Conservation (phyloP, 2,888 invertebrate genomes). For the Tenthredo notha region DNA sequence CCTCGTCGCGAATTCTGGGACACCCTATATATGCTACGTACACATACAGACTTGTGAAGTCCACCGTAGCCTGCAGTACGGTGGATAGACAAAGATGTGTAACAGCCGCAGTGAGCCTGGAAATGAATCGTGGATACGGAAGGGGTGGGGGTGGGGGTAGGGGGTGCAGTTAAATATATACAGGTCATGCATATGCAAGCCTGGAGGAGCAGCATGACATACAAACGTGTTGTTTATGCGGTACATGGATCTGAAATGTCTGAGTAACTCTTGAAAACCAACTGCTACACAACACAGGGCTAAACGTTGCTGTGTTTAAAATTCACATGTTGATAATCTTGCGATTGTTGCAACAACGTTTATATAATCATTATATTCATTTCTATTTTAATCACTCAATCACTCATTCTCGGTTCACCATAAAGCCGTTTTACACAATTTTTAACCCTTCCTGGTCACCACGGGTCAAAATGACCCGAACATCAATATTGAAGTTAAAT, state of each 20-base stretch:
- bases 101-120: slow-evolving; percentile 7
- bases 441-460: too few species aligned
- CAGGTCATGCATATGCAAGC: slow-evolving; percentile 22
- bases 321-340: slow-evolving; percentile 8
- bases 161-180: background rate
- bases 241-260: slow-evolving; percentile 15
- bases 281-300: background rate
- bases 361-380: background rate
- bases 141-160: too few species aligned
- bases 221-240: slow-evolving; percentile 26
- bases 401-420: background rate
- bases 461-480: too few species aligned
- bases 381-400: background rate
- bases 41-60: background rate
- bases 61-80: background rate
- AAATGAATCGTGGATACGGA: slow-evolving; percentile 1
- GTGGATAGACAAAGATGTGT: slow-evolving; percentile 22
- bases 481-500: too few species aligned
- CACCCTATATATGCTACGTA: too few species aligned
- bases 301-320: background rate
- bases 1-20: too few species aligned
- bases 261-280: background rate
- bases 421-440: background rate
- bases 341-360: background rate
- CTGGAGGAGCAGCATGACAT: background rate